These are phyloP conservation scores for Macrosoma leucophasiata DNA, from an alignment of 2,888 invertebrate genomes.

Conservation along the genomic window DNA sequence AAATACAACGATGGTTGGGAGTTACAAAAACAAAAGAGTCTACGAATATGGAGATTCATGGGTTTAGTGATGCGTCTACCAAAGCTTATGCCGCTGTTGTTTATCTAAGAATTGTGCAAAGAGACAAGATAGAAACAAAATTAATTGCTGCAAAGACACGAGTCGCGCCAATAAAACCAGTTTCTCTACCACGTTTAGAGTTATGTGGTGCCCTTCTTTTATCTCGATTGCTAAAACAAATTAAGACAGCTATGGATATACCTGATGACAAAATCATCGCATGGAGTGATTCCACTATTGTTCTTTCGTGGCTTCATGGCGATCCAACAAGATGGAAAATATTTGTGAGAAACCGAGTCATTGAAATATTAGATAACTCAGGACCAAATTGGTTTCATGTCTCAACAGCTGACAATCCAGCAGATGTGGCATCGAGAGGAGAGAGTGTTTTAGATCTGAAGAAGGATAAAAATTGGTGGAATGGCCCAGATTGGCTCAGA, in stretches of 20 bases:
- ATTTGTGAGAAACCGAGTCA: conserved; percentile 11
- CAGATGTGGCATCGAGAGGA: conserved; percentile 15
- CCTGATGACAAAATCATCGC: conserved; percentile 7
- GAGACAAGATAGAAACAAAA: conserved; percentile 12
- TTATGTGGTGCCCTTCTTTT: conserved; percentile 17
- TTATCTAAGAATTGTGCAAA: conserved; percentile 10
- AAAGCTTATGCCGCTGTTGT: conserved; percentile 13
- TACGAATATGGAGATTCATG: not conserved
- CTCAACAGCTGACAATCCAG: conserved; percentile 9
- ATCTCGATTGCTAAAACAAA: conserved; percentile 11
- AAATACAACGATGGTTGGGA: conserved; percentile 1
- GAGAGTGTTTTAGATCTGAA: not conserved
- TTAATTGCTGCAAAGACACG: conserved; percentile 26
- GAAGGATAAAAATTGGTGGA: conserved; percentile 6
- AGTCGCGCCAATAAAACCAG: conserved; percentile 27
- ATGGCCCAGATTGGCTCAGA: conserved; percentile 5
- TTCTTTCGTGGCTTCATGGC: conserved; percentile 10
- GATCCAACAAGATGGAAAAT: conserved; percentile 13
- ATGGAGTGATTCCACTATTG: conserved; percentile 18
- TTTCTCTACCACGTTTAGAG: conserved; percentile 27
- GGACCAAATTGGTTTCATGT: conserved; percentile 12
- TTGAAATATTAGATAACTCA: conserved; percentile 4
- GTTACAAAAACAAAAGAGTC: not conserved
- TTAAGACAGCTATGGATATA: conserved; percentile 16
- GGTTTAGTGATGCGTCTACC: conserved; percentile 13